Evolutionary conservation across 1,140 invertebrate species (phyloP).

Genomic region (Drosophila pachea): DNA sequence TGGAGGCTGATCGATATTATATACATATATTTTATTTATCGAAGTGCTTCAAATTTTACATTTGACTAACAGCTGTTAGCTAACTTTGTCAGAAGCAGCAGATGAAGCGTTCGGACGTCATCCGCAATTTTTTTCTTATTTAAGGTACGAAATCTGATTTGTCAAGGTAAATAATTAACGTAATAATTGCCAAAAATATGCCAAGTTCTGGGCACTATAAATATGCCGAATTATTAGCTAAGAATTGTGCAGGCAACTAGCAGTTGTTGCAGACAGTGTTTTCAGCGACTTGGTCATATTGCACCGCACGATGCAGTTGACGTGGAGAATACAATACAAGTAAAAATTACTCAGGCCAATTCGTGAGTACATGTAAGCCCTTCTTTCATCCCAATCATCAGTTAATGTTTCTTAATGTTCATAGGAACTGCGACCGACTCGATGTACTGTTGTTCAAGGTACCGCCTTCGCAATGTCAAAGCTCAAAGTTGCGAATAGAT

Average conservation of each 20-base stretch:
- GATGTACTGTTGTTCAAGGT: slow-evolving; percentile 95
- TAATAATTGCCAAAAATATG: slow-evolving; percentile 49
- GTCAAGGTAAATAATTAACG: slow-evolving; percentile 68
- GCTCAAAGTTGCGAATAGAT: slow-evolving; percentile 94
- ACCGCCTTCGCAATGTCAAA: slow-evolving; percentile 90
- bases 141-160: slow-evolving; percentile 41
- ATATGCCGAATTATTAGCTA: slow-evolving; percentile 65
- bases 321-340: slow-evolving; percentile 70
- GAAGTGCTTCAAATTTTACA: slow-evolving; percentile 4
- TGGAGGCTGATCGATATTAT: not conserved
- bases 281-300: slow-evolving; percentile 84
- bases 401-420: slow-evolving; percentile 53
- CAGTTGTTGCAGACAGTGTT: slow-evolving; percentile 80
- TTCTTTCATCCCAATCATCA: not conserved
- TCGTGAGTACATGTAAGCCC: slow-evolving; percentile 81
- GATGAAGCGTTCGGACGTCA: slow-evolving; percentile 2
- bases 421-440: slow-evolving; percentile 92
- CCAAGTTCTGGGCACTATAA: slow-evolving; percentile 66
- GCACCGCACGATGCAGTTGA: slow-evolving; percentile 80
- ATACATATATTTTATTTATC: not conserved
- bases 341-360: slow-evolving; percentile 88
- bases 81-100: slow-evolving; percentile 31
- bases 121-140: slow-evolving; percentile 45
- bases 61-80: slow-evolving; percentile 11
- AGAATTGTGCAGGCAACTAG: slow-evolving; percentile 55